Evolutionary conservation across 1,140 invertebrate genomes (phyloP).

Genomic region (Drosophila oshimai): DNA sequence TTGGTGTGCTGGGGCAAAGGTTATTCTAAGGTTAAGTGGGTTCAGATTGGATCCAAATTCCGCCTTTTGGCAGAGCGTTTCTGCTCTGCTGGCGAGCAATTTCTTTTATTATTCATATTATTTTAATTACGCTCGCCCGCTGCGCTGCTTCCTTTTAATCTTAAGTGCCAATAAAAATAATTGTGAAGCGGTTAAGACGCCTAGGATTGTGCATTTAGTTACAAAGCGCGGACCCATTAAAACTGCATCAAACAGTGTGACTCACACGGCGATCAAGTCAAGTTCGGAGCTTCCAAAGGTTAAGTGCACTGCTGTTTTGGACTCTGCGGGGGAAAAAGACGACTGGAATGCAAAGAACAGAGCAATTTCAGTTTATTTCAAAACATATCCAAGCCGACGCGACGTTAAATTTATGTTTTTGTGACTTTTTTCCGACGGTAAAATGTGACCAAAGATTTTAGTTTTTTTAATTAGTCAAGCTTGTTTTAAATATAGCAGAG

Average conservation of each 20-base stretch:
- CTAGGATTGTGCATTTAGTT: constrained; percentile 62
- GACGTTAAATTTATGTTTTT: too few species aligned
- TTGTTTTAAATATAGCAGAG: too few species aligned
- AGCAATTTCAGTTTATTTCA: neutral
- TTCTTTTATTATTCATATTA: constrained; percentile 70
- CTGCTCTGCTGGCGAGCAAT: constrained; percentile 52
- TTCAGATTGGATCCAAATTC: constrained; percentile 30
- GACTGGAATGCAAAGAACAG: neutral
- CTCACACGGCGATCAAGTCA: constrained; percentile 28
- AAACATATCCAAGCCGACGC: neutral
- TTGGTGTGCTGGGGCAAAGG: constrained; percentile 32
- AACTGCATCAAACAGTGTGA: constrained; percentile 53
- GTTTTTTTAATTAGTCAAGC: too few species aligned
- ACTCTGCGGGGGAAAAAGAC: neutral
- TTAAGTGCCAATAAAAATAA: constrained; percentile 74
- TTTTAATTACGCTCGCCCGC: constrained; percentile 63
- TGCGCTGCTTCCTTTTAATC: constrained; percentile 66
- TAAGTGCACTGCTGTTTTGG: neutral
- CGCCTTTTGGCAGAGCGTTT: constrained; percentile 57
- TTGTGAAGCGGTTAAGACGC: constrained; percentile 57
- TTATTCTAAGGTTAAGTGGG: constrained; percentile 53
- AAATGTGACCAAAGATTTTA: too few species aligned
- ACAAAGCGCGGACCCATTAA: constrained; percentile 60
- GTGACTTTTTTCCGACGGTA: neutral
- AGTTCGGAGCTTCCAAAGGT: constrained; percentile 6